These are phyloP conservation scores for Rhea pennata DNA, from an alignment of 2,113 vertebrate species.

Conservation along the genomic window DNA sequence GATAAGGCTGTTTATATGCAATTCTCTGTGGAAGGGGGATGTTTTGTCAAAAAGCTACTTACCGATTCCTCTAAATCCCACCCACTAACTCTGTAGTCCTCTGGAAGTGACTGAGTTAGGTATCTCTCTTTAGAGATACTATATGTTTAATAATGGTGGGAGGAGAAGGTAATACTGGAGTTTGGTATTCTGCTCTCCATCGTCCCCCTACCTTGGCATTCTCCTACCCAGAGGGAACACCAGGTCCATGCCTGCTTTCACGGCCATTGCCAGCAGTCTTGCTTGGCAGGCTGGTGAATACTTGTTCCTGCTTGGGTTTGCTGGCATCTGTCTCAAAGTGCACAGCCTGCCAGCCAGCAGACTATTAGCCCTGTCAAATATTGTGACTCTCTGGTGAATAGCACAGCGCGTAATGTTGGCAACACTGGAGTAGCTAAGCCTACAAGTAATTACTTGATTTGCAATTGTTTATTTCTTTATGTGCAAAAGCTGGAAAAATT, in stretches of 20 bases:
- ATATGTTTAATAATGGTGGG: not conserved
- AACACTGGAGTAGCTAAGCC: constrained; percentile 66
- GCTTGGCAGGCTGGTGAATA: constrained; percentile 60
- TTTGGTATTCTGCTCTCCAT: not conserved
- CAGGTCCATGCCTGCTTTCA: constrained; percentile 15
- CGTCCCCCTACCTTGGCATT: not conserved
- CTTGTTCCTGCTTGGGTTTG: constrained; percentile 61
- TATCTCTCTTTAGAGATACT: not conserved
- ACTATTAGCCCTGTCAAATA: constrained; percentile 77
- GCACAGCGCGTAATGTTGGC: constrained; percentile 68
- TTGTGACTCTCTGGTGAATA: constrained; percentile 76
- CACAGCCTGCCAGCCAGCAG: constrained; percentile 70
- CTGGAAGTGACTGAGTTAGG: not conserved
- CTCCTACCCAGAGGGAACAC: not conserved
- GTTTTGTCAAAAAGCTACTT: not conserved
- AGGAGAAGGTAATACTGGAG: not conserved
- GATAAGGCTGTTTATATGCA: constrained; percentile 13
- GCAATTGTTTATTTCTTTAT: constrained; percentile 76
- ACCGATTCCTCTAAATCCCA: not conserved
- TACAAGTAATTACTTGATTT: constrained; percentile 76
- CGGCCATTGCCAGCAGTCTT: constrained; percentile 8
- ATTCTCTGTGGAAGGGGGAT: not conserved
- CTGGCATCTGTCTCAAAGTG: constrained; percentile 63
- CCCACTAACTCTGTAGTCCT: not conserved
- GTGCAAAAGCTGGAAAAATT: constrained; percentile 75